Percentiles rank a stretch among this genome's conserved stretches.
These are phyloP conservation scores for Dryomyza anilis DNA, from an alignment of 2,888 invertebrate species.

Conservation along the genomic window DNA sequence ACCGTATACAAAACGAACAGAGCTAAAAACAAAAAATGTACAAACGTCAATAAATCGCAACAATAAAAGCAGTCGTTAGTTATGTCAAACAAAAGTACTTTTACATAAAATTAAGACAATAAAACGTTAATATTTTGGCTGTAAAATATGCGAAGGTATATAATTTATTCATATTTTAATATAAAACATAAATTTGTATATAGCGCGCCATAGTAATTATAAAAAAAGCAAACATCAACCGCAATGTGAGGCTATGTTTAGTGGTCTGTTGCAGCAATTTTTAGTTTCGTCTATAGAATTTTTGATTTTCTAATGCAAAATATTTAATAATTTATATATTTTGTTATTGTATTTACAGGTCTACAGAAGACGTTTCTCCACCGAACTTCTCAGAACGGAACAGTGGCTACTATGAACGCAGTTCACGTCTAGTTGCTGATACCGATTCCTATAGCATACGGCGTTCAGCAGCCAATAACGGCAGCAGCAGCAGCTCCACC, in stretches of 20 bases:
- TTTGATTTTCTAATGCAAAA: no score
- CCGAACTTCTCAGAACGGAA: constrained; percentile 61
- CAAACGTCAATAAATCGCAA: neutral
- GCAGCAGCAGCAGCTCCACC: constrained; percentile 29
- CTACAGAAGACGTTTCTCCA: constrained; percentile 62
- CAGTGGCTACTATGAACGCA: constrained; percentile 60
- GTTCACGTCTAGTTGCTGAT: constrained; percentile 56
- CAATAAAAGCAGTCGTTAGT: neutral
- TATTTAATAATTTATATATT: no score
- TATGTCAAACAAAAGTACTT: neutral
- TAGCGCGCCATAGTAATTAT: no score
- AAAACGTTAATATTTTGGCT: constrained; percentile 4
- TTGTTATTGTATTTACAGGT: constrained; percentile 59
- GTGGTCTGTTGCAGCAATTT: neutral
- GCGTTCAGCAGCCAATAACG: constrained; percentile 48
- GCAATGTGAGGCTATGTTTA: neutral
- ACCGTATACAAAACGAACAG: neutral
- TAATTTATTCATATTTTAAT: constrained; percentile 23
- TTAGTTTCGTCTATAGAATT: neutral
- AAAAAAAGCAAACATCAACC: neutral
- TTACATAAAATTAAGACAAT: neutral
- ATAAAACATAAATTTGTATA: no score
- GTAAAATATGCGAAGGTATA: constrained; percentile 49
- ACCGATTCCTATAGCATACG: constrained; percentile 52
- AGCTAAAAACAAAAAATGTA: no score